Evolutionary conservation across 2,113 vertebrate genomes (phyloP), one percentile per base, ranked within the genome.

Genomic region (Oryzias curvinotus): DNA sequence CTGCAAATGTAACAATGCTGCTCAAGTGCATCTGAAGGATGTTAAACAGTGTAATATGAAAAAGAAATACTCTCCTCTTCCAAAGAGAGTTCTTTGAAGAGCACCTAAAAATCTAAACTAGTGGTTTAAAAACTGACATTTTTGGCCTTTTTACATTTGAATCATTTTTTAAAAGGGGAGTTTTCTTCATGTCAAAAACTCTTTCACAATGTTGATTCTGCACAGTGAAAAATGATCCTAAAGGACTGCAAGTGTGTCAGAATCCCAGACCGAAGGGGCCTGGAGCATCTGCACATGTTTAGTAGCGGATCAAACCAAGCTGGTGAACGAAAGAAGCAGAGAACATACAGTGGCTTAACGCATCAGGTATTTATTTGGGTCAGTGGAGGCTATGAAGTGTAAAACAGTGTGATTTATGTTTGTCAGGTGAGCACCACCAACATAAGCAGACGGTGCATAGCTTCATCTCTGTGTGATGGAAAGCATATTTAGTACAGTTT

Each of bases 171-270:
- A 10, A 16, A 30, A 10, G 23, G 21, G 45, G 18, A 57, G 41
- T 18, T 23, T 56, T 18, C 54, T 43, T 18, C n/a, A 14, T 43
- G 54, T 56, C 8, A 21, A 44, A 57, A 57, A 57, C 19, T 47
- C 10, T 58, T 57, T 47, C 56, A 28, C 56, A 47, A 47, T 47
- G 17, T 30, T 26, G 19, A 49, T 15, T 60, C 26, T 49, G 7
- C 28, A 56, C 18, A 7, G 36, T 41, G 28, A 61, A 61, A 50
- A 19, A 61, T 47, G 28, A 41, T 61, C 58, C 47, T 50, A 28
- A 50, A 50, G 18, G 19, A 51, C 23, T 43, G 7, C 26, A 15
- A 52, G 15, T 14, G 49, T 41, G 28, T 50, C 30, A 23, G 41
- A 36, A 36, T 30, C 23, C 15, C 57, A 59, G 26, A 19, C 45